Evolutionary conservation across 2,113 vertebrate genomes (phyloP), one percentile per base, ranked within the genome.

Genomic region (Dicentrarchus labrax): DNA sequence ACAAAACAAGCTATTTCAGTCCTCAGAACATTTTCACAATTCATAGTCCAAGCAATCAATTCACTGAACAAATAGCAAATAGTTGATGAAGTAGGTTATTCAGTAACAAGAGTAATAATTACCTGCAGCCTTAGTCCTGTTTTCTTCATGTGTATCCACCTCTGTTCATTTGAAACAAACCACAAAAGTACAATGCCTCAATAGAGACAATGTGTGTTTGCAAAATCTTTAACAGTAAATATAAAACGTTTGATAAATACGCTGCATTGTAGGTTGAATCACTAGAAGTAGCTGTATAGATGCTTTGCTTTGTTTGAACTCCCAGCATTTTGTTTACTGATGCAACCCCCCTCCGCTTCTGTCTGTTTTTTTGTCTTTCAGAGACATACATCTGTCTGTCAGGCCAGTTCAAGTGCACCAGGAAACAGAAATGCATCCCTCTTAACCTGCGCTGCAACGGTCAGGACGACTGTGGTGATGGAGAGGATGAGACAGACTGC

Each of bases 341-440:
- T 65, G 45, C 9, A 7, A 4, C n/a, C 15, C 72, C 4, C 2
- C 1, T 56, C 22, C 57, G 19, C 48, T 11, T 7, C 8, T 76
- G 7, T 4, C 17, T 9, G 6, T 67, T 74, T 56, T 77, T 5
- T 80, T 30, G 30, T 30, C 6, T 93, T 94, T 10, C 89, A 99
- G 98, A 99, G 85, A 98, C 98, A 0, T 98, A 99, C 43, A 96
- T 99, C 86, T 99, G 98, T 84, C 95, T 99, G 83, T 97, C 98
- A 0, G 98, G 98, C 57, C 98, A 99, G 86, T 99, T 99, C 93
- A 99, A 99, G 92, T 99, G 98, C 91, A 97, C 96, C 3, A 96
- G 95, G 91, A 98, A 95, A 76, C 97, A 98, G 91, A 99, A 99
- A 90, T 99, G 98, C 65, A 99, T 99, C 57, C 97, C 98, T 1